Conservation (phyloP, 2,888 invertebrate genomes). For the Calliopum simillimum region DNA sequence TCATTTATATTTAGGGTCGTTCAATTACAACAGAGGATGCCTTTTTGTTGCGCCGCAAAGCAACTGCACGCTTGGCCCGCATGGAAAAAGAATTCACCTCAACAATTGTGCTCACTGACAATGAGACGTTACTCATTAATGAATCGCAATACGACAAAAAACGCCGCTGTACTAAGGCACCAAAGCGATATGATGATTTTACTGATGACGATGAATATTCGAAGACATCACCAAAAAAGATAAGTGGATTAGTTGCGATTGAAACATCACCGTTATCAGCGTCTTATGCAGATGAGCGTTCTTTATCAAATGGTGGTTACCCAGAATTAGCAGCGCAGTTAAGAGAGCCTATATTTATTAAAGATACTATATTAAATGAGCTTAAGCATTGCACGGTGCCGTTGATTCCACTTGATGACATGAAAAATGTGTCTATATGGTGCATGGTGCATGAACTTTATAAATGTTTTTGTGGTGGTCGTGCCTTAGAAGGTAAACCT, state of each 20-base stretch:
- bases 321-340: constrained; percentile 42
- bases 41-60: constrained; percentile 62
- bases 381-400: constrained; percentile 61
- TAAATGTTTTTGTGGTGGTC: constrained; percentile 74
- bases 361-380: constrained; percentile 52
- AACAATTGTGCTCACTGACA: constrained; percentile 75
- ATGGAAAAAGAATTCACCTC: constrained; percentile 80
- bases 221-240: constrained; percentile 36
- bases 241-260: constrained; percentile 37
- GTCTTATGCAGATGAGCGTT: constrained; percentile 16
- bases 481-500: constrained; percentile 57
- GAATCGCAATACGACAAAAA: constrained; percentile 67
- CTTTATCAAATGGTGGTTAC: constrained; percentile 26
- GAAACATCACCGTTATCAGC: constrained; percentile 27
- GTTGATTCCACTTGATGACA: constrained; percentile 56
- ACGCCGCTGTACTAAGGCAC: constrained; percentile 72
- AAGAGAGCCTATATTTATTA: constrained; percentile 50
- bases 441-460: constrained; percentile 77
- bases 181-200: constrained; percentile 73
- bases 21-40: constrained; percentile 64
- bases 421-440: constrained; percentile 71
- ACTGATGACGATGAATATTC: constrained; percentile 56
- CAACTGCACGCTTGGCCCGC: constrained; percentile 71
- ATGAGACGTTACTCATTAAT: constrained; percentile 75
- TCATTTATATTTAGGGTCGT: constrained; percentile 52